Percentiles rank a stretch among this genome's conserved stretches.
phyloP scores from a whole-genome alignment of 2,113 vertebrate species.

The Lepisosteus osseus region DNA sequence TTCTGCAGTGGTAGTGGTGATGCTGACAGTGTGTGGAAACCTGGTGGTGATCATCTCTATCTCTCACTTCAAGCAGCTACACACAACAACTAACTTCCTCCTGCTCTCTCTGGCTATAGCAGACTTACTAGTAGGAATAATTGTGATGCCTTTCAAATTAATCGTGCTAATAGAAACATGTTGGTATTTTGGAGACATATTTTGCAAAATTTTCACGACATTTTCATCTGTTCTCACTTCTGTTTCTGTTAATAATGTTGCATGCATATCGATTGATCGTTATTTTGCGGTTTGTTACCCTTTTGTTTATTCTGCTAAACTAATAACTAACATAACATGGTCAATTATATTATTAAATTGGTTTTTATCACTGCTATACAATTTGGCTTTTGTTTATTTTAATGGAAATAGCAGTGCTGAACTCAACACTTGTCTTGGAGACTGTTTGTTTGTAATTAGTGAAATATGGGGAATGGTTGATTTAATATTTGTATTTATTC shows the following conservation, averaged over 20 bases:
- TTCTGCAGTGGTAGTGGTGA: slow-evolving; percentile 39
- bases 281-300: slow-evolving; percentile 49
- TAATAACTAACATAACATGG: slow-evolving; percentile 30
- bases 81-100: slow-evolving; percentile 57
- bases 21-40: slow-evolving; percentile 47
- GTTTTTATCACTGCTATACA: slow-evolving; percentile 37
- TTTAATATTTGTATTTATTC: slow-evolving; percentile 31
- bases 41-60: slow-evolving; percentile 37
- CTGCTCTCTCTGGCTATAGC: slow-evolving; percentile 57
- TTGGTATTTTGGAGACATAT: slow-evolving; percentile 49
- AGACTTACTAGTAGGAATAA: slow-evolving; percentile 51
- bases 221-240: slow-evolving; percentile 37
- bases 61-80: slow-evolving; percentile 60
- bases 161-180: slow-evolving; percentile 38
- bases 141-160: slow-evolving; percentile 75
- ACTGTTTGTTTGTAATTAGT: background rate
- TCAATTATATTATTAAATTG: slow-evolving; percentile 42
- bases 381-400: slow-evolving; percentile 16
- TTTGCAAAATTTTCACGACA: slow-evolving; percentile 40
- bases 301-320: slow-evolving; percentile 28
- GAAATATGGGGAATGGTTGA: slow-evolving; percentile 21
- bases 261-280: slow-evolving; percentile 49
- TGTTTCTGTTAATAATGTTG: slow-evolving; percentile 39
- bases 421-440: slow-evolving; percentile 33
- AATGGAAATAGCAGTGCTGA: slow-evolving; percentile 34